phyloP scores from a whole-genome alignment of 2,888 invertebrate genomes.

The Parasteatoda lunata region DNA sequence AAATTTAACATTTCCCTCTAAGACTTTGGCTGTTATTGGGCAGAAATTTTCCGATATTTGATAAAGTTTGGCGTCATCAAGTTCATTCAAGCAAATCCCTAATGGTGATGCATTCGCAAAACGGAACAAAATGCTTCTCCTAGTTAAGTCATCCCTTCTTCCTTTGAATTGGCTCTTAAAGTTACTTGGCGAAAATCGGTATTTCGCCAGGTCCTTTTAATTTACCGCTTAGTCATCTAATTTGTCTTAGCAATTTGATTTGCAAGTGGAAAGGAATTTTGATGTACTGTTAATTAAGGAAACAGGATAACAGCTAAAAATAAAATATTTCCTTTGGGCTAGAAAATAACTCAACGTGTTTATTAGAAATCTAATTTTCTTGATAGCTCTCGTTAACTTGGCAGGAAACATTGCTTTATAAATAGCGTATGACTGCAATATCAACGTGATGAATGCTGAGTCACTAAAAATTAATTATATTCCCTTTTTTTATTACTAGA shows the following conservation, averaged over 20 bases:
- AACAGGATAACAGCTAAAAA: conserved; percentile 8
- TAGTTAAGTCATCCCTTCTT: neutral
- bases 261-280: neutral
- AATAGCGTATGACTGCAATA: too few relatives aligned
- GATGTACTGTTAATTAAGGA: conserved; percentile 32
- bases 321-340: neutral
- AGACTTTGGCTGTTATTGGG: neutral
- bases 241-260: conserved; percentile 32
- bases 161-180: neutral
- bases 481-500: too few relatives aligned
- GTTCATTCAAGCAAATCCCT: neutral
- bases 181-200: conserved; percentile 1
- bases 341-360: neutral
- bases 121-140: neutral
- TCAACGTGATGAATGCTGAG: too few relatives aligned
- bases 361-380: too few relatives aligned
- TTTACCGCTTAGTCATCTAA: conserved; percentile 18
- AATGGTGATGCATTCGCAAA: neutral
- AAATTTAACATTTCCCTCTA: neutral
- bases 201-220: conserved; percentile 9
- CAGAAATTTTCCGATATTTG: conserved; percentile 4
- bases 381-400: too few relatives aligned
- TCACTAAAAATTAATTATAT: too few relatives aligned
- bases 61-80: neutral
- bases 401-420: too few relatives aligned